Conservation (phyloP, 2,113 vertebrate species). For the Aphyosemion australe region DNA sequence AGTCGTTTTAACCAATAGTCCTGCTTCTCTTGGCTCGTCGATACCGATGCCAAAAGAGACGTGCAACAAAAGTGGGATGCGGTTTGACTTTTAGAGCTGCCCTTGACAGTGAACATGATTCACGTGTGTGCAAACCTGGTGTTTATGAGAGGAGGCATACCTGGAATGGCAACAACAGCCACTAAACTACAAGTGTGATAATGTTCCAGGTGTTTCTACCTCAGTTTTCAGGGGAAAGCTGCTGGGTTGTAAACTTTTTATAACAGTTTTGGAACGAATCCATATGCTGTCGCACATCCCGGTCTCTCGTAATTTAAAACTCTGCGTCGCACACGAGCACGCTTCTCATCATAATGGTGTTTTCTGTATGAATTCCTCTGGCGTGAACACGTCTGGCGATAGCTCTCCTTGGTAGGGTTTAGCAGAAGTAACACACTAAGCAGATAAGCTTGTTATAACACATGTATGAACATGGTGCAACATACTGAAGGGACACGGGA, state of each 20-base stretch:
- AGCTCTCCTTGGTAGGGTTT: constrained; percentile 65
- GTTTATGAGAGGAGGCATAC: constrained; percentile 30
- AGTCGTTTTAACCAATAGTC: constrained; percentile 70
- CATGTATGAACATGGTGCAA: constrained; percentile 58
- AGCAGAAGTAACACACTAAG: constrained; percentile 51
- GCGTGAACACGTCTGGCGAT: constrained; percentile 53
- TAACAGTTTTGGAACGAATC: constrained; percentile 3
- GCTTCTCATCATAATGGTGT: constrained; percentile 2
- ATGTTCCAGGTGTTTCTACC: constrained; percentile 23
- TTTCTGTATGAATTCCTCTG: constrained; percentile 49
- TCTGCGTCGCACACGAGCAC: background rate
- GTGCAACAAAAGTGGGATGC: constrained; percentile 23
- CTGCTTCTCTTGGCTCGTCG: constrained; percentile 58
- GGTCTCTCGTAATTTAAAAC: constrained; percentile 11
- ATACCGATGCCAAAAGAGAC: constrained; percentile 60
- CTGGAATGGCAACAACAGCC: constrained; percentile 15
- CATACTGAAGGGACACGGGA: constrained; percentile 17
- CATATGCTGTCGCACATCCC: constrained; percentile 15
- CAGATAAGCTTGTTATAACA: constrained; percentile 75
- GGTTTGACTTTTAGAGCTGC: constrained; percentile 18
- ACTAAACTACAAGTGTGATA: constrained; percentile 3
- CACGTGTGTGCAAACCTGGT: constrained; percentile 17
- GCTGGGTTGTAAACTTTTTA: constrained; percentile 7
- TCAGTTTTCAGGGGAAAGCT: constrained; percentile 6
- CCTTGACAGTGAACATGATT: constrained; percentile 15